phyloP scores from a whole-genome alignment of 1,140 invertebrate genomes.

The Drosophila rufa region DNA sequence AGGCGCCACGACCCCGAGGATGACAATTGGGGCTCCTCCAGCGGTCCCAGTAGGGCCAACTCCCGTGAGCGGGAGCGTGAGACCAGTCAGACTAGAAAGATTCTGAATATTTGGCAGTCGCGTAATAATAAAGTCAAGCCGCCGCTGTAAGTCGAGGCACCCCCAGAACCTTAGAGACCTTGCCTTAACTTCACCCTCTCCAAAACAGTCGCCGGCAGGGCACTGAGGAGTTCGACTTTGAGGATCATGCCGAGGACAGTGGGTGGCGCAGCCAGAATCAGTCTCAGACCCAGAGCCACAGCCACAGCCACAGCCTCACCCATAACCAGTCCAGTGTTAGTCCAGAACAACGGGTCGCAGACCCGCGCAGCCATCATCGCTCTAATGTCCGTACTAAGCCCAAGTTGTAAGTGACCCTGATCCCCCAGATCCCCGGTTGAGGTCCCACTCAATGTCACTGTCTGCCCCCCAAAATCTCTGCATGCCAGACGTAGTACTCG shows the following conservation, averaged over 20 bases:
- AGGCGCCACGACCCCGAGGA: constrained; percentile 71
- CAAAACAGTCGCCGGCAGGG: constrained; percentile 57
- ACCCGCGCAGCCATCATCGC: constrained; percentile 38
- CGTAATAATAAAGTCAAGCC: constrained; percentile 65
- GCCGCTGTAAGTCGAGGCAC: constrained; percentile 64
- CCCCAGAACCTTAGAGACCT: not conserved
- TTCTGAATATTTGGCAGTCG: constrained; percentile 69
- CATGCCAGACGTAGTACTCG: constrained; percentile 71
- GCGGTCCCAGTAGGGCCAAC: constrained; percentile 74
- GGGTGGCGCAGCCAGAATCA: constrained; percentile 57
- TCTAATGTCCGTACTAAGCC: constrained; percentile 61
- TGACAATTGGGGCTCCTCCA: constrained; percentile 82
- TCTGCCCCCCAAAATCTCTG: constrained; percentile 27
- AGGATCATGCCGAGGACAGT: constrained; percentile 59
- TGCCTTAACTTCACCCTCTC: not conserved
- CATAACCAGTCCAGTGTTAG: constrained; percentile 48
- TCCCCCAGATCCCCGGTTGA: not conserved
- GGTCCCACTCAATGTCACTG: constrained; percentile 15
- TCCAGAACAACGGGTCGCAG: constrained; percentile 45
- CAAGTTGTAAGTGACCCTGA: constrained; percentile 70
- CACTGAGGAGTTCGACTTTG: constrained; percentile 73
- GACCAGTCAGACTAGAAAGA: constrained; percentile 69
- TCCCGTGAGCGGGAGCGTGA: constrained; percentile 73
- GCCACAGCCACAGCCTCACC: constrained; percentile 5
- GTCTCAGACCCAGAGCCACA: constrained; percentile 1